These are phyloP conservation scores for Sebastes glaucus DNA, from an alignment of 2,797 vertebrate species.

Conservation along the genomic window DNA sequence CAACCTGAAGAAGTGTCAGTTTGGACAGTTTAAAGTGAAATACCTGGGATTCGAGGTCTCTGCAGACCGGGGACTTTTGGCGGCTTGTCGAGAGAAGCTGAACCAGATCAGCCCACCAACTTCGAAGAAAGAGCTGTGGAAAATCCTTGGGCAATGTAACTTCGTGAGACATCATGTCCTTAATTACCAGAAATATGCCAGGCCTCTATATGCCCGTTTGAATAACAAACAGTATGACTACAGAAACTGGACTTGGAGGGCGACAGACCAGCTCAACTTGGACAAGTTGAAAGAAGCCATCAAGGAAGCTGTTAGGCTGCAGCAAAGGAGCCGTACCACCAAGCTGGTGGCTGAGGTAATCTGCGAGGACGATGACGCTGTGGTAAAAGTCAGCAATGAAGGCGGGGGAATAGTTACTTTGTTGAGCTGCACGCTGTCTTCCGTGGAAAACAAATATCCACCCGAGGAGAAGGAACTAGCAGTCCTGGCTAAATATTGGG, in stretches of 20 bases:
- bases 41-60: background rate
- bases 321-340: background rate
- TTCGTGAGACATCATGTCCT: background rate
- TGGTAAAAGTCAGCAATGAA: background rate
- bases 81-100: rapidly evolving
- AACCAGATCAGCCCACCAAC: background rate
- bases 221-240: background rate
- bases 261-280: background rate
- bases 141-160: background rate
- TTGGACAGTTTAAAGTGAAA: background rate
- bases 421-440: background rate
- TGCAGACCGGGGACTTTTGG: background rate
- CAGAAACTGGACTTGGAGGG: background rate
- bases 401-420: background rate
- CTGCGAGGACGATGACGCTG: background rate
- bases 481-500: background rate
- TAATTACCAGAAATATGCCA: background rate
- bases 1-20: background rate
- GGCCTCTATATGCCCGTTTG: background rate
- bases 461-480: background rate
- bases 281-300: background rate
- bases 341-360: background rate
- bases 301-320: background rate
- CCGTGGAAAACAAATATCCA: background rate
- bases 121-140: background rate